A percentile compares a stretch with the other conserved stretches of the same genome.
Conservation (phyloP, 2,113 vertebrate genomes). For the Vidua macroura region DNA sequence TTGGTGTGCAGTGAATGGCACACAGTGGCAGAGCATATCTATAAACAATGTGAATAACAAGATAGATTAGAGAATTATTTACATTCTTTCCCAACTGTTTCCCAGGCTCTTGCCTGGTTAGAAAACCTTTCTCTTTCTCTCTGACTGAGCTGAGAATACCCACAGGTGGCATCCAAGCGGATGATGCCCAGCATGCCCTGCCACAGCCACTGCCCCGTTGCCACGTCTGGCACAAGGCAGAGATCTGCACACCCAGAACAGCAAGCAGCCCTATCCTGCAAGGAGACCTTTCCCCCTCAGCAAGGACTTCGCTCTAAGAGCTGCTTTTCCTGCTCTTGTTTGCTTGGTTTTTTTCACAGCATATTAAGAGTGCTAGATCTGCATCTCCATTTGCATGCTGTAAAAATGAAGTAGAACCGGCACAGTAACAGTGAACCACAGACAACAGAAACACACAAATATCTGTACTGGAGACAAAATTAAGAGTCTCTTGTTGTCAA, state of each 20-base stretch:
- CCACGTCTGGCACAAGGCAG: accelerated
- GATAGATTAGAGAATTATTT: too few relatives aligned
- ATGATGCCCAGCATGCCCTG: background rate
- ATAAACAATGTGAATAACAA: too few relatives aligned
- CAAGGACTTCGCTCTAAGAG: accelerated
- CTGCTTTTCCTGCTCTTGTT: background rate
- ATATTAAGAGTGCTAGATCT: background rate
- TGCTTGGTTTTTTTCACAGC: background rate
- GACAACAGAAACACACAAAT: background rate
- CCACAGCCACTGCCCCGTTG: background rate
- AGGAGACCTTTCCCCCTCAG: too few relatives aligned
- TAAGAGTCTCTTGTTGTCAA: background rate
- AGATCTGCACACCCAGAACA: background rate
- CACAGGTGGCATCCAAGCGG: background rate
- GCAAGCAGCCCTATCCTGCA: background rate
- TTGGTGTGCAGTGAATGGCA: too few relatives aligned
- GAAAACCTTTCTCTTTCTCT: too few relatives aligned
- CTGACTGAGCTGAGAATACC: too few relatives aligned
- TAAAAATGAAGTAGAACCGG: background rate
- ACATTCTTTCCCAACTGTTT: too few relatives aligned
- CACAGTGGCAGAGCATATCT: too few relatives aligned
- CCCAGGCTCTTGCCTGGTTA: too few relatives aligned
- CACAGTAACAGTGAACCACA: background rate
- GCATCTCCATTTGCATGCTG: background rate
- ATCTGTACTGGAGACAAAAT: background rate